Evolutionary conservation across 2,888 invertebrate genomes (phyloP), one percentile per base, ranked within the genome.

Genomic region (Synergus japonicus): DNA sequence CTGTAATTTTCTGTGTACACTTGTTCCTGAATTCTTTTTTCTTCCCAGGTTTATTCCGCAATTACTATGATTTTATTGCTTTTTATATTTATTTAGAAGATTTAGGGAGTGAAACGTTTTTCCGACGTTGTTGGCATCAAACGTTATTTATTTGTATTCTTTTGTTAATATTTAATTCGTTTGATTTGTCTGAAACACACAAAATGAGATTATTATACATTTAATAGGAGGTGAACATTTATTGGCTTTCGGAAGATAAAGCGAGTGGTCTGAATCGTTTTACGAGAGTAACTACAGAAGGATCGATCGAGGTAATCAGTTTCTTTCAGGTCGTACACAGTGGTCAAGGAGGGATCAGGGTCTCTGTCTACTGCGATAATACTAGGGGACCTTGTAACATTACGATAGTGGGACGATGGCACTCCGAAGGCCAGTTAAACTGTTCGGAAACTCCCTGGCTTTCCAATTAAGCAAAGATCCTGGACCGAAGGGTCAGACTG

Each of bases 391-490:
- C 82, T 83, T 83, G 85, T 80, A 83, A 79, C 85, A 85, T 85
- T 83, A 84, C 84, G 85, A 87, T 86, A 81, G 83, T 81, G 78
- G 87, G 86, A 82, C 88, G 89, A 90, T 90, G 88, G 88, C 83
- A 88, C 84, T 87, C 87, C 88, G 85, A 88, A 89, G 91, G 88
- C 89, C 91, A 91, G 92, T 92, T 92, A 90, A 92, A 92, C 92
- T 91, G 92, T 92, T 92, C 89, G 92, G 92, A 92, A 92, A 92
- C 90, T 91, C 89, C 86, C 88, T 82, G 86, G 91, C 90, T 91
- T 91, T 91, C 91, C 92, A 92, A 92, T 92, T 92, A 92, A 92
- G 88, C 89, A 88, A 89, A 91, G 91, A 91, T 90, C 89, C 88
- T 87, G 85, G 82, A 84, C 85, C 82, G 85, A 83, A 87, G 89